phyloP scores from a whole-genome alignment of 2,888 invertebrate species.

The Biston betularia region DNA sequence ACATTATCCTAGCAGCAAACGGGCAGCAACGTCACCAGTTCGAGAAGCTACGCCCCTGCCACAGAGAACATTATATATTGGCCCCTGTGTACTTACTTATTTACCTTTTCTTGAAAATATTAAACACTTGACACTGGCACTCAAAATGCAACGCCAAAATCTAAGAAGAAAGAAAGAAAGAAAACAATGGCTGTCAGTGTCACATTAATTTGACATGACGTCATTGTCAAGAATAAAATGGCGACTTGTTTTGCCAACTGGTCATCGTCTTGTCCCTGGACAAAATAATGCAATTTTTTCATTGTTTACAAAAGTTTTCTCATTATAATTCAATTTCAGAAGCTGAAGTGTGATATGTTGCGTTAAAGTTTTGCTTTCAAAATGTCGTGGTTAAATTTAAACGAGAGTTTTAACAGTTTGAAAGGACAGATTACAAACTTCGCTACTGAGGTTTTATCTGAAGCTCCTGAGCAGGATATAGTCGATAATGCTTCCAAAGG shows the following conservation, averaged over 20 bases:
- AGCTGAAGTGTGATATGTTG: constrained; percentile 68
- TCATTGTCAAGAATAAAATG: constrained; percentile 45
- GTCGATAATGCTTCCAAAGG: constrained; percentile 53
- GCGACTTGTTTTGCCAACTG: constrained; percentile 84
- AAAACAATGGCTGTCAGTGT: neutral
- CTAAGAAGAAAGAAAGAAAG: no score
- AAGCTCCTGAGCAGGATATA: constrained; percentile 86
- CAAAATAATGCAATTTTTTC: constrained; percentile 81
- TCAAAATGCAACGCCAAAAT: no score
- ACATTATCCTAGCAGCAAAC: no score
- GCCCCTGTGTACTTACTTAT: no score
- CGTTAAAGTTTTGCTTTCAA: constrained; percentile 51
- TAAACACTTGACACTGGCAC: no score
- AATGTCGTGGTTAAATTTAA: constrained; percentile 90
- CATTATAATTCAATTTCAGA: constrained; percentile 55
- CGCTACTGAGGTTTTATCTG: constrained; percentile 95
- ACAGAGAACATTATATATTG: no score
- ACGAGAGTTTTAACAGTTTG: constrained; percentile 89
- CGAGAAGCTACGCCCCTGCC: no score
- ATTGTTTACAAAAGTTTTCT: constrained; percentile 71
- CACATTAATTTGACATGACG: neutral
- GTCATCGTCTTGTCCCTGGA: constrained; percentile 76
- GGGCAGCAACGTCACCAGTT: no score
- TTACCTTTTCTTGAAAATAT: no score
- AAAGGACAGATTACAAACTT: constrained; percentile 96